These are phyloP conservation scores for Lipophrys pholis DNA, from an alignment of 2,113 vertebrate species.

Conservation along the genomic window DNA sequence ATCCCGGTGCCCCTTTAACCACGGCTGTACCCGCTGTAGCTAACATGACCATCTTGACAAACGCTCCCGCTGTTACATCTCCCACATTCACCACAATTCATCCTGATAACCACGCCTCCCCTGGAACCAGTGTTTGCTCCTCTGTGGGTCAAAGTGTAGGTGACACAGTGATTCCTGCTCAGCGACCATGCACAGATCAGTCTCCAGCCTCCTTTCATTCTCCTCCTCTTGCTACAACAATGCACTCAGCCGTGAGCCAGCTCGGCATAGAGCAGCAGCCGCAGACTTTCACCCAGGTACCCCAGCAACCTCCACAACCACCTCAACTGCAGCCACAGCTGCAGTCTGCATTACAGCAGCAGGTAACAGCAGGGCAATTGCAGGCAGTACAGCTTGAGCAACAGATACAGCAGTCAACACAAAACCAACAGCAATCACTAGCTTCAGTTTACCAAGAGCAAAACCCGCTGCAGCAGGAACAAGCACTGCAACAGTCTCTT, in stretches of 20 bases:
- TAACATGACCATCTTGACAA: slow-evolving; percentile 32
- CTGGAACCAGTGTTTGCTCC: slow-evolving; percentile 57
- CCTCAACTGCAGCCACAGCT: slow-evolving; percentile 29
- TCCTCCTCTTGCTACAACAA: slow-evolving; percentile 44
- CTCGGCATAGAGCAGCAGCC: slow-evolving; percentile 60
- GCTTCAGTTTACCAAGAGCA: slow-evolving; percentile 62
- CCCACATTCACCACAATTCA: slow-evolving; percentile 19
- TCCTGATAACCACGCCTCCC: slow-evolving; percentile 36
- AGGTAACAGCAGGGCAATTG: slow-evolving; percentile 30
- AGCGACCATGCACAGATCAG: slow-evolving; percentile 35
- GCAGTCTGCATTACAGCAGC: slow-evolving; percentile 54
- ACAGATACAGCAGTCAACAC: slow-evolving; percentile 35
- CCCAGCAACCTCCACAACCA: slow-evolving; percentile 16
- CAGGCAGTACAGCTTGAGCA: slow-evolving; percentile 55
- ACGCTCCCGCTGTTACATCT: slow-evolving; percentile 41
- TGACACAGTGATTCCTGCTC: slow-evolving; percentile 36
- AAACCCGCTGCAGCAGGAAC: slow-evolving; percentile 61
- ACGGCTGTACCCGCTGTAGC: slow-evolving; percentile 26
- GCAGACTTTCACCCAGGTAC: slow-evolving; percentile 44
- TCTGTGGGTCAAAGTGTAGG: slow-evolving; percentile 49
- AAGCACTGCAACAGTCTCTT: slow-evolving; percentile 55
- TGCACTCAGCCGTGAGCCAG: slow-evolving; percentile 44
- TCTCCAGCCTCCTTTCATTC: slow-evolving; percentile 61
- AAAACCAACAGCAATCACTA: slow-evolving; percentile 44
- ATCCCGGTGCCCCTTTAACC: slow-evolving; percentile 41